Conservation (phyloP, 2,888 invertebrate genomes). For the Coenonympha glycerion region DNA sequence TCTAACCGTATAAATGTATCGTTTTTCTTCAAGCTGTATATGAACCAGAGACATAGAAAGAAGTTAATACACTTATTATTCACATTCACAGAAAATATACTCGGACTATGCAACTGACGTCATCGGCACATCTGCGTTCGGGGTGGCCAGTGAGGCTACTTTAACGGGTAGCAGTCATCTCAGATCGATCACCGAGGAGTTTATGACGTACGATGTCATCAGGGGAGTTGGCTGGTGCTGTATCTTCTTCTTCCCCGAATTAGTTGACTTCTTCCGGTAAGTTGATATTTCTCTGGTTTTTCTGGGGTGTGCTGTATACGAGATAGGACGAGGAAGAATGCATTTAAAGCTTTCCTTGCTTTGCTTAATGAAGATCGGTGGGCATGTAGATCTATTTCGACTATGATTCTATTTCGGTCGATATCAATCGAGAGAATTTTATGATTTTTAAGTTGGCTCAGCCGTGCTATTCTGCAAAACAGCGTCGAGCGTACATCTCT, state of each 20-base stretch:
- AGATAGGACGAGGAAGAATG: neutral
- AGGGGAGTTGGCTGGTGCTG: conserved; percentile 30
- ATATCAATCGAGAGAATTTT: no score
- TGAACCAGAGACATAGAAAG: neutral
- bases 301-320: neutral
- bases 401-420: no score
- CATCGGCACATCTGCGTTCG: conserved; percentile 36
- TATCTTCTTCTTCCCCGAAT: conserved; percentile 38
- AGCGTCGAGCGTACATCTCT: no score
- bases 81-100: conserved; percentile 27
- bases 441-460: no score
- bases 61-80: neutral
- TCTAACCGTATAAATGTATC: no score
- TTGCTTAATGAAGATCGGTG: no score
- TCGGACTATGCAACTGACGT: conserved; percentile 39
- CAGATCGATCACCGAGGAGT: conserved; percentile 32
- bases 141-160: conserved; percentile 33
- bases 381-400: no score
- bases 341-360: no score
- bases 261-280: conserved; percentile 35
- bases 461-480: no score
- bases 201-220: conserved; percentile 28
- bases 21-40: neutral
- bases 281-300: neutral
- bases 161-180: conserved; percentile 36